Base-by-base conservation (phyloP, 2,797 vertebrate species). In the Enoplosus armatus region DNA sequence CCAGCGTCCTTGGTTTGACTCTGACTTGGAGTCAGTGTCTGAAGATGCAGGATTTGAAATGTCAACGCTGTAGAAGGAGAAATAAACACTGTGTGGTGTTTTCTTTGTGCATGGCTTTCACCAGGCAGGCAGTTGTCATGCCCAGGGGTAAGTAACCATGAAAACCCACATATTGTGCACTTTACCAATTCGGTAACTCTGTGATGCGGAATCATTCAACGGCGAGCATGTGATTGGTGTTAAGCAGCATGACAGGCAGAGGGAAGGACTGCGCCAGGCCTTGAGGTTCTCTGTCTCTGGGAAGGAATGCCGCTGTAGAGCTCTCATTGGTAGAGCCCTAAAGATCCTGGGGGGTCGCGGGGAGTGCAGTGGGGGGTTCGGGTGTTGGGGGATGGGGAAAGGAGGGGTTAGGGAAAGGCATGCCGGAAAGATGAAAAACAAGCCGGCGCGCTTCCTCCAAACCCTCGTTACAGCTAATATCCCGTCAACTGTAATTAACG, bases 311-410 rank as follows among this genome's bases (percentile, higher is more conserved):
- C 3, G 78, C 76, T 66, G 82, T 86, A 84, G 85, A 72, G 79
- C 84, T 87, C 89, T 94, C 92, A 95, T 94, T 94, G 94, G 93
- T 88, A 93, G 93, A 93, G 85, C 83, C 84, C 79, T 54, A 41
- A 84, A 92, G 89, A 94, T 91, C 92, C 91, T 88, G 85, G 89
- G 93, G 93, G 93, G 90, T 88, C 64, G 84, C 10, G 55, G 72
- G 69, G 85, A 85, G 85, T 80, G 84, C 65, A 80, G 85, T 20
- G 37, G 74, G 85, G 81, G 77, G 83, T 77, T 65, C 35, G 65
- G 65, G 59, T 85, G 76, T 63, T 77, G 86, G 84, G 87, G 88
- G 85, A 82, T 87, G 90, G 93, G 83, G 68, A 73, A 39, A 82
- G 47, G 54, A 61, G 50, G 72, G 62, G 62, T 64, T 60, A 41